Evolutionary conservation across 2,888 invertebrate genomes (phyloP).

Genomic region (Drosophila dives): DNA sequence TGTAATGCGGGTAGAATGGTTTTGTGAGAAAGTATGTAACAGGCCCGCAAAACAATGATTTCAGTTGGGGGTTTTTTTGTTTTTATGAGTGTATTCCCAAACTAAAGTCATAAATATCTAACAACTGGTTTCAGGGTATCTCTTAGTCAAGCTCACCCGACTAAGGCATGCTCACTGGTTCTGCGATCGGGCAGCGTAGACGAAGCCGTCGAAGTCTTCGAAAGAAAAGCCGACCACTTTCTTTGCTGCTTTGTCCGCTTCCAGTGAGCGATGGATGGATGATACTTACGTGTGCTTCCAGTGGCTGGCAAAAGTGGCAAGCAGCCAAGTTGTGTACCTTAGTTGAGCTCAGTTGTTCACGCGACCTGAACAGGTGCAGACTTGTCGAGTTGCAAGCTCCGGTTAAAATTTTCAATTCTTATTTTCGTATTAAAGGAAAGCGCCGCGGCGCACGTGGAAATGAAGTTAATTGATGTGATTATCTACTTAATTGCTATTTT

Average conservation of each 20-base stretch:
- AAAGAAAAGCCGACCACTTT: constrained; percentile 74
- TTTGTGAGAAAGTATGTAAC: not conserved
- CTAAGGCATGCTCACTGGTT: not conserved
- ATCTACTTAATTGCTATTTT: constrained; percentile 82
- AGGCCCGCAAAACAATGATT: not conserved
- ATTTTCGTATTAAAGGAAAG: constrained; percentile 56
- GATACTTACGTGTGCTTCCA: constrained; percentile 55
- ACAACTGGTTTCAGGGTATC: not conserved
- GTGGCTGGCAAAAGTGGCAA: constrained; percentile 36
- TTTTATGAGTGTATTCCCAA: not conserved
- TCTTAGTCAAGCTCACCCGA: not conserved
- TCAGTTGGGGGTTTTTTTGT: not conserved
- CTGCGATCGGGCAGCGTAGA: constrained; percentile 23
- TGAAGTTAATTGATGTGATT: constrained; percentile 83
- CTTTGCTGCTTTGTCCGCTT: constrained; percentile 62
- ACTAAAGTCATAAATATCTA: not conserved
- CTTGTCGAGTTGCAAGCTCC: constrained; percentile 45
- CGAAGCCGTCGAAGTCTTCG: constrained; percentile 25
- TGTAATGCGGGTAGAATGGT: not conserved
- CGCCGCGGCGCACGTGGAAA: constrained; percentile 75
- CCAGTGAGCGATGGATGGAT: constrained; percentile 47
- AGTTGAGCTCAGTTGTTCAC: constrained; percentile 64
- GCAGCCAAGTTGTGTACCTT: constrained; percentile 21
- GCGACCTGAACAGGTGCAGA: constrained; percentile 72
- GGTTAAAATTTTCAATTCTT: constrained; percentile 29